Base-by-base conservation (phyloP, 2,797 vertebrate genomes). In the Myotis findleyi region DNA sequence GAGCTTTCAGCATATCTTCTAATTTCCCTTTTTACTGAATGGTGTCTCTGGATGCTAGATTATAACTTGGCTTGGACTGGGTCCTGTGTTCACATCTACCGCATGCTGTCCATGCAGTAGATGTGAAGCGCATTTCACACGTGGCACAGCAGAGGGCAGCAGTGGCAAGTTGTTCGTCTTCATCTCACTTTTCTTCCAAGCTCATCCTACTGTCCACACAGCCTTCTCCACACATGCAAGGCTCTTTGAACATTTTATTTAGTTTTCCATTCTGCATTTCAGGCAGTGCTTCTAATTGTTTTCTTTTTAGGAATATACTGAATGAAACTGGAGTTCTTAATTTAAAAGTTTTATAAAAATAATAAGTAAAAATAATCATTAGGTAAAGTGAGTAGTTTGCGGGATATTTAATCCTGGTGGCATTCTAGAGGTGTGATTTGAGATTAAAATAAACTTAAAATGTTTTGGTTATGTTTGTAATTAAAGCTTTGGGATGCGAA, bases 401-500 rank as follows among this genome's bases (percentile, higher is more conserved):
- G 17, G 71, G 44, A 79, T 27, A 44, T 55, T 89, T 95, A 73
- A 69, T 69, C 20, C 44, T 51, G 66, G 30, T 85, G 9, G 55
- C 33, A 76, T 90, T 87, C 93, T 84, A 75, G 72, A 64, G 17
- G 17, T 87, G 9, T 94, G n/a, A 86, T 68, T 71, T 92, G 49
- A 57, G 30, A 93, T 73, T 55, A 85, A 23, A 86, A 92, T 30
- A 68, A 7, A 90, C 1, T 91, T 95, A 69, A 91, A 41, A 66
- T 82, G 16, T 81, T 75, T 30, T 10, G 7, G 8, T 33, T 68
- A 33, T 68, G 49, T 51, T 93, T 84, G 75, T 64, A 49, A 68
- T 96, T 93, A 62, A 98, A 99, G 99, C 97, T 99, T 44, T 99
- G 99, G 98, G 96, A 99, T 69, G 98, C 98, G 18, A 94, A 97